Evolutionary conservation across 2,888 invertebrate genomes (phyloP), one percentile per base, ranked within the genome.

Genomic region (Heliconius charithonia): DNA sequence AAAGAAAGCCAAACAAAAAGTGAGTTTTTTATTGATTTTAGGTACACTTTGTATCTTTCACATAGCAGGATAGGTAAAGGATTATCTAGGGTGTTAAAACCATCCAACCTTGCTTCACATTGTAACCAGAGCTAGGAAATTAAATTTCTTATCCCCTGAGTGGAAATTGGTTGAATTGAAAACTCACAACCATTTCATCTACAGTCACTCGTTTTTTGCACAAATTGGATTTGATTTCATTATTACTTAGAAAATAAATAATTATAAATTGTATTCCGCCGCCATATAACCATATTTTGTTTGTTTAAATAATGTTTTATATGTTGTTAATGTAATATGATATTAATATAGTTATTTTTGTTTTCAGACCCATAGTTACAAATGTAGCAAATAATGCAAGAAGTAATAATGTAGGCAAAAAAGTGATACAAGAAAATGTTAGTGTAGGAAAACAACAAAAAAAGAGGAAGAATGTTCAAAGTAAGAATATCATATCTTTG

Each of bases 381-480:
- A 70, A 51, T 72, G n/a, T n/a, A n/a, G 32, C 16, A 32, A 69
- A 41, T 25, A 16, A n/a, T 7, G 6, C 41, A 69, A 41, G 16
- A 41, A 41, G 41, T 67, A 67, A 41, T 67, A 25, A n/a, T n/a
- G n/a, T n/a, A 41, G 25, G 41, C 25, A 69, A 69, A 32, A 71
- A 73, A 70, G 67, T 75, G 27, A 79, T 73, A n/a, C 71, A 79
- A 65, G 79, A 70, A 37, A 77, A 79, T 77, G 62, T 22, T 27
- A 78, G n/a, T 25, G 4, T 37, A 19, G 37, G 27, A 59, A 62
- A 66, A 25, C 73, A 81, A 41, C 66, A 71, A 73, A 79, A 79
- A 10, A 84, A 82, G 63, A 82, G 79, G n/a, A 82, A 79, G 66
- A 79, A 75, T 70, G 27, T 69, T 32, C 75, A 78, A 74, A 82